These are phyloP conservation scores for Trematomus bernacchii DNA, from an alignment of 2,797 vertebrate genomes.

Conservation along the genomic window DNA sequence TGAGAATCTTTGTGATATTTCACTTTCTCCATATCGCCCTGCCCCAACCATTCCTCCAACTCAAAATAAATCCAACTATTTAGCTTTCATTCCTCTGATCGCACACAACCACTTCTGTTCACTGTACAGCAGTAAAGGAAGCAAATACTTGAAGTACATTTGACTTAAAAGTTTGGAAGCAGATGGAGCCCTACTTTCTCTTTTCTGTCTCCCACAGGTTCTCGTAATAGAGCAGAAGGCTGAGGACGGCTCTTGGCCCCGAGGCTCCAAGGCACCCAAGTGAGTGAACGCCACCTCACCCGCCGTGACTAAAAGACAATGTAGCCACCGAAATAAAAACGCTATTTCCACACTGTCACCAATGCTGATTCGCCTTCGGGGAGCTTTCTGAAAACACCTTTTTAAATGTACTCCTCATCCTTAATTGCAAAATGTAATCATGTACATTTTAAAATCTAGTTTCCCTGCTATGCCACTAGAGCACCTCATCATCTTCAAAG, in stretches of 20 bases:
- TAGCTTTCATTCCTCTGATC: background rate
- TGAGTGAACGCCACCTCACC: constrained; percentile 83
- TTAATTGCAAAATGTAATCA: constrained; percentile 5
- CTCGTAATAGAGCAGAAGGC: constrained; percentile 99
- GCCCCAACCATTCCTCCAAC: background rate
- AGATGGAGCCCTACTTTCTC: constrained; percentile 39
- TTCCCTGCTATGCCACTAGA: constrained; percentile 32
- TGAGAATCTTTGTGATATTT: too few relatives aligned
- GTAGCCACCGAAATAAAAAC: constrained; percentile 20
- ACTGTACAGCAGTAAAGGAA: background rate
- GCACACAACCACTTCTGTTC: background rate
- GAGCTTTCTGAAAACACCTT: background rate
- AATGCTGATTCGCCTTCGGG: background rate
- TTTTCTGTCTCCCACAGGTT: constrained; percentile 84
- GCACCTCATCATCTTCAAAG: constrained; percentile 53
- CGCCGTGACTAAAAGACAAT: constrained; percentile 22
- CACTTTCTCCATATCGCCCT: too few relatives aligned
- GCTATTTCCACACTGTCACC: background rate
- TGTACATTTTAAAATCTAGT: constrained; percentile 2
- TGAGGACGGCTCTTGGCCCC: constrained; percentile 96
- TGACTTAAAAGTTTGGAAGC: constrained; percentile 9
- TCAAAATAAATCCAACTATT: background rate
- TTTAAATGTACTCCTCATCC: constrained; percentile 6
- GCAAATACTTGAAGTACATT: background rate
- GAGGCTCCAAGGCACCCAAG: constrained; percentile 94